These are phyloP conservation scores for Salpingus planirostris DNA, from an alignment of 2,888 invertebrate genomes.

Conservation along the genomic window DNA sequence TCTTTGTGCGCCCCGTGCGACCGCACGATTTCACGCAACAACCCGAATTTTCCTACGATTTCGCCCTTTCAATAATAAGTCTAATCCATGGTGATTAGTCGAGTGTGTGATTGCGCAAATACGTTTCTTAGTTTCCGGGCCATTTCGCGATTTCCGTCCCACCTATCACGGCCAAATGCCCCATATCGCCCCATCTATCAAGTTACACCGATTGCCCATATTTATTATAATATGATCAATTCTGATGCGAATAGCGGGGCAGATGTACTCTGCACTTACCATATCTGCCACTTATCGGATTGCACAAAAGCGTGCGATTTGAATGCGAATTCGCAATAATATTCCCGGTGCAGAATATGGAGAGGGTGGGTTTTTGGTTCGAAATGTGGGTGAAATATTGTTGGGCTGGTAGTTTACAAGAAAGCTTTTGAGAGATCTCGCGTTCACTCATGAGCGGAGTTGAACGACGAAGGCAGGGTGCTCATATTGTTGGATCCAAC, in stretches of 20 bases:
- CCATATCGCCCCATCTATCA: conserved; percentile 29
- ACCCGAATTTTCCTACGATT: neutral
- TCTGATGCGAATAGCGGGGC: too few species aligned
- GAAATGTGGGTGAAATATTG: conserved; percentile 6
- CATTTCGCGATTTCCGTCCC: conserved; percentile 24
- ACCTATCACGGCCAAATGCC: conserved; percentile 13
- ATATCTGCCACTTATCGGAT: too few species aligned
- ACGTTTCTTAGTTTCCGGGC: conserved; percentile 23
- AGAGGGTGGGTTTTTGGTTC: too few species aligned
- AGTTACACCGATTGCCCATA: conserved; percentile 21
- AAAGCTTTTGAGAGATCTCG: conserved; percentile 30
- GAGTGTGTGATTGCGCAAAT: conserved; percentile 22
- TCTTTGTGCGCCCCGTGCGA: conserved; percentile 11
- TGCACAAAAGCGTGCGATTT: too few species aligned
- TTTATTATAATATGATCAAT: neutral
- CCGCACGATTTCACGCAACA: conserved; percentile 3
- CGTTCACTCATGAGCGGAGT: conserved; percentile 30
- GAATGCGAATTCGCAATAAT: too few species aligned
- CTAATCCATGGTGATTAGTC: too few species aligned
- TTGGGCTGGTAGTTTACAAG: conserved; percentile 18
- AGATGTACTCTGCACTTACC: too few species aligned
- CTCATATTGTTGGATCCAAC: conserved; percentile 26
- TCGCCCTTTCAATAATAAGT: too few species aligned
- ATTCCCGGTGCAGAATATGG: too few species aligned
- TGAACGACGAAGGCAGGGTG: conserved; percentile 28